phyloP scores from a whole-genome alignment of 2,113 vertebrate genomes.

The Barbus barbus region DNA sequence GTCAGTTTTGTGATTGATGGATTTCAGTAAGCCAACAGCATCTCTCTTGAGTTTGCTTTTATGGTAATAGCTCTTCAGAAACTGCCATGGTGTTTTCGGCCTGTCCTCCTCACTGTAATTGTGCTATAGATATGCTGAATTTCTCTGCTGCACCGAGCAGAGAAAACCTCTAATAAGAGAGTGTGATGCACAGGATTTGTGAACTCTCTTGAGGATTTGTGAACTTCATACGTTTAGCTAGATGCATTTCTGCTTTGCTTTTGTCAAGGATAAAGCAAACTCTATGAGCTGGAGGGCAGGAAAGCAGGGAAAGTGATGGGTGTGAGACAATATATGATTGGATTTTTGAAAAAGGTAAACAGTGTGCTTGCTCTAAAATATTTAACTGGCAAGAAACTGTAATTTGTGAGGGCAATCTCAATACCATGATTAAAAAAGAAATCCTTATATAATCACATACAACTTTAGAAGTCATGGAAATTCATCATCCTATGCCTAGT shows the following conservation, averaged over 20 bases:
- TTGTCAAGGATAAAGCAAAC: too few relatives aligned
- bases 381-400: too few relatives aligned
- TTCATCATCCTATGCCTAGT: background rate
- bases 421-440: too few relatives aligned
- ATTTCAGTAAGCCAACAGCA: background rate
- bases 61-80: background rate
- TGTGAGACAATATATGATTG: background rate
- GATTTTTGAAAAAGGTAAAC: background rate
- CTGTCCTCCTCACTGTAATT: background rate
- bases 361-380: background rate
- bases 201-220: background rate
- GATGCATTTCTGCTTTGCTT: background rate
- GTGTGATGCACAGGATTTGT: too few relatives aligned
- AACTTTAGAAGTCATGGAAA: background rate
- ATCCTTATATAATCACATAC: background rate
- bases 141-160: too few relatives aligned
- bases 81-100: background rate
- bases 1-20: background rate
- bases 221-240: background rate
- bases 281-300: too few relatives aligned
- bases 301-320: background rate
- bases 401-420: too few relatives aligned
- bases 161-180: too few relatives aligned
- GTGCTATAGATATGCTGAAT: background rate
- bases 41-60: background rate